Conservation (phyloP, 2,113 vertebrate genomes). For the Bambusicola thoracicus region DNA sequence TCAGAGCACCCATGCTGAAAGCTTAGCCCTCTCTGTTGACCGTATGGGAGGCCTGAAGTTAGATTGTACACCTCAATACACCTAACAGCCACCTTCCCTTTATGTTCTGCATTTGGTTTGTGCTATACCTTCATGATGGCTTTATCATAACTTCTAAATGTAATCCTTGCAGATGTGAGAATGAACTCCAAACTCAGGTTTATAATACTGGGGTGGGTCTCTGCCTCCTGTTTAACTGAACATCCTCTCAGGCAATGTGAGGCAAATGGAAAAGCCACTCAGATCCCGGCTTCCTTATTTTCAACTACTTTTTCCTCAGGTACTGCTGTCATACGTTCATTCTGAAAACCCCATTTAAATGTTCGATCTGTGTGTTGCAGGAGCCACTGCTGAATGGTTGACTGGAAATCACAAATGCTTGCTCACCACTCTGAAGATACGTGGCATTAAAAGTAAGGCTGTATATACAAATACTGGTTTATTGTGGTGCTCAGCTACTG, state of each 20-base stretch:
- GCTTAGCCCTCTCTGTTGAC: background rate
- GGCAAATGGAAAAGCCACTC: background rate
- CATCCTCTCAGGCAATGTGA: background rate
- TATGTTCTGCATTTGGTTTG: background rate
- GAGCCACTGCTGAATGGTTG: background rate
- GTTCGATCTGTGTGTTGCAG: background rate
- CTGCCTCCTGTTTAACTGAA: background rate
- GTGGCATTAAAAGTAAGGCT: background rate
- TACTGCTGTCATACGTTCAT: background rate
- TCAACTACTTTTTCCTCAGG: background rate
- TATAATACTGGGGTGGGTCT: background rate
- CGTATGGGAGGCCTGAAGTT: background rate
- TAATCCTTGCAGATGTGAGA: background rate
- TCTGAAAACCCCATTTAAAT: background rate
- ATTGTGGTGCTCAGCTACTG: background rate
- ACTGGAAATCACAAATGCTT: background rate
- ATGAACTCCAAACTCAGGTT: background rate
- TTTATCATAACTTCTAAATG: background rate
- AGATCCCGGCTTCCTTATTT: background rate
- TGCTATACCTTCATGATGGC: background rate
- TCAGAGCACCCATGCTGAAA: slow-evolving; percentile 49
- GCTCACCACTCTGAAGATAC: background rate
- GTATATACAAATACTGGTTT: background rate
- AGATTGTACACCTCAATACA: rapidly evolving
- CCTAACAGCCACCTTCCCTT: background rate